phyloP scores from a whole-genome alignment of 2,888 invertebrate genomes.

The Amiota mariae region DNA sequence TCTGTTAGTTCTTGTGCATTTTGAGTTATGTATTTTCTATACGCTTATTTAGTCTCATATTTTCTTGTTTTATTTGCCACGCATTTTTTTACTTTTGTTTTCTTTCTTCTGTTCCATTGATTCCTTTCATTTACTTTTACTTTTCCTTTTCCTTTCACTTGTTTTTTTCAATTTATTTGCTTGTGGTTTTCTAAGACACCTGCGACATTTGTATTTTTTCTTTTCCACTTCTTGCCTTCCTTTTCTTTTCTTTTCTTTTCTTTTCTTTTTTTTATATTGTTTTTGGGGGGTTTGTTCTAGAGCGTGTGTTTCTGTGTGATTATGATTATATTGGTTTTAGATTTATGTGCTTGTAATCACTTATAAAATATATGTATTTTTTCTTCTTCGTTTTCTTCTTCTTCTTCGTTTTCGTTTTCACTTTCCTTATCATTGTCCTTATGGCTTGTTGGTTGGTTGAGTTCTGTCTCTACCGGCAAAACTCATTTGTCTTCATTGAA shows the following conservation, averaged over 20 bases:
- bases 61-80: conserved; percentile 22
- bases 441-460: no score
- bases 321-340: conserved; percentile 34
- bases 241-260: background rate
- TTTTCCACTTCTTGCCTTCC: background rate
- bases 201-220: background rate
- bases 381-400: conserved; percentile 26
- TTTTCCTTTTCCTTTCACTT: background rate
- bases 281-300: background rate
- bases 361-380: conserved; percentile 52
- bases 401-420: no score
- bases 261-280: background rate
- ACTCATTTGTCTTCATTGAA: conserved; percentile 55
- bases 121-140: no score
- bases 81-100: conserved; percentile 3
- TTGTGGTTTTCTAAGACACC: conserved; percentile 13
- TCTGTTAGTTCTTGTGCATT: background rate
- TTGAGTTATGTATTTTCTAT: conserved; percentile 28
- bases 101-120: no score
- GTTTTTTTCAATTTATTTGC: conserved; percentile 21
- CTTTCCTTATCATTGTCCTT: conserved; percentile 16
- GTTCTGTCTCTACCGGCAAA: background rate
- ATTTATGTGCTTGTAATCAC: conserved; percentile 56
- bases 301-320: conserved; percentile 1
- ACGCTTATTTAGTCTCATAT: conserved; percentile 21